Percentiles rank a stretch among this genome's conserved stretches.
Evolutionary conservation across 2,113 vertebrate species (phyloP).

Genomic region (Esox niger): DNA sequence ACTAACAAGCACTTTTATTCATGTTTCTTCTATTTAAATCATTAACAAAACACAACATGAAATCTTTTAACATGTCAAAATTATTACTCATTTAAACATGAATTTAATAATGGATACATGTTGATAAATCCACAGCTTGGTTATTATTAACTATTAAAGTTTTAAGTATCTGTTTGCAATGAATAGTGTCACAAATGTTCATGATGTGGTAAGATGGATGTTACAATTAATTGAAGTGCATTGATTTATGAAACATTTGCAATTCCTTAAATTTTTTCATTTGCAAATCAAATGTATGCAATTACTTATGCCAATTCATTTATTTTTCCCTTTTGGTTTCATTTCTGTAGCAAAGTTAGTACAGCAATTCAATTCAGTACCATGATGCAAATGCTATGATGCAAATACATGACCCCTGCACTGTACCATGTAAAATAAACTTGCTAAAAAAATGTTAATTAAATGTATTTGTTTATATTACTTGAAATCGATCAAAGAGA

Average conservation of each 20-base stretch:
- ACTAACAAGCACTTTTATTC: too few species aligned
- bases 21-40: too few species aligned
- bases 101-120: too few species aligned
- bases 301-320: background rate
- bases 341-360: constrained; percentile 10
- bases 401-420: constrained; percentile 57
- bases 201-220: background rate
- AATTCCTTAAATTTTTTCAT: background rate
- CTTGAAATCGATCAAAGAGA: too few species aligned
- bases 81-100: background rate
- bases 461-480: background rate
- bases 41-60: too few species aligned
- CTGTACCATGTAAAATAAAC: constrained; percentile 36
- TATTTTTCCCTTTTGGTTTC: background rate
- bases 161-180: too few species aligned
- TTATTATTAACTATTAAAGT: too few species aligned
- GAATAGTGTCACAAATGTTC: background rate
- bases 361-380: constrained; percentile 17
- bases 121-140: too few species aligned
- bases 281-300: background rate
- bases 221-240: background rate
- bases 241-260: background rate
- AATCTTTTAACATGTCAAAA: background rate
- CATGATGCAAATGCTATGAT: constrained; percentile 57
- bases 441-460: background rate